A percentile compares a stretch with the other conserved stretches of the same genome.
Conservation (phyloP, 2,888 invertebrate species). For the Drosophila sordidula region DNA sequence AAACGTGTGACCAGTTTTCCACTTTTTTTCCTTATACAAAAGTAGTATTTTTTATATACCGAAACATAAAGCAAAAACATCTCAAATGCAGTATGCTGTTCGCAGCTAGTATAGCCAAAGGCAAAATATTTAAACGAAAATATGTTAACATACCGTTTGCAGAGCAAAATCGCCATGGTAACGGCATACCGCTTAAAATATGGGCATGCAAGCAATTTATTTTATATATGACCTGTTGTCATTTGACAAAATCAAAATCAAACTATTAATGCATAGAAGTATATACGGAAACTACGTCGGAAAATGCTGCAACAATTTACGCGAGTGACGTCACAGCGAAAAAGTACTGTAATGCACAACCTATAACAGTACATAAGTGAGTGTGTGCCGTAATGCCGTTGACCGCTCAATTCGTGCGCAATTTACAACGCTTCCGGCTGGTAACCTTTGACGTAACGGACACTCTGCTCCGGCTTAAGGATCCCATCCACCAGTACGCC, state of each 20-base stretch:
- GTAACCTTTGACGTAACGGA: conserved; percentile 96
- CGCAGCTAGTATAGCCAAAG: background rate
- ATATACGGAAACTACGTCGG: background rate
- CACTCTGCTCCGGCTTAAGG: conserved; percentile 90
- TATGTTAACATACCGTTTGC: background rate
- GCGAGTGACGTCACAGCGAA: conserved; percentile 27
- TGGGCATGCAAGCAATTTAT: background rate
- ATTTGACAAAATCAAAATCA: background rate
- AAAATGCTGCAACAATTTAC: background rate
- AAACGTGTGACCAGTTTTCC: conserved; percentile 24
- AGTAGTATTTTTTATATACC: conserved; percentile 20
- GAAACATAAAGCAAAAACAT: background rate
- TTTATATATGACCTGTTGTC: background rate
- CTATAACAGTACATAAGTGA: background rate
- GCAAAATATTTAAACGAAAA: background rate
- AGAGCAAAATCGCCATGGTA: background rate
- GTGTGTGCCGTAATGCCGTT: conserved; percentile 59
- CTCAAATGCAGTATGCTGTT: conserved; percentile 14
- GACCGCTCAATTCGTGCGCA: conserved; percentile 68
- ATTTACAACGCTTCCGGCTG: conserved; percentile 84
- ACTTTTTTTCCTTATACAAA: background rate
- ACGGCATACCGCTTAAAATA: background rate
- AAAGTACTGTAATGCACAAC: conserved; percentile 10
- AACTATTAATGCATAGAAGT: background rate
- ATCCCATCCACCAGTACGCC: conserved; percentile 90